phyloP scores from a whole-genome alignment of 2,888 invertebrate species.

The Acutogordius australiensis region DNA sequence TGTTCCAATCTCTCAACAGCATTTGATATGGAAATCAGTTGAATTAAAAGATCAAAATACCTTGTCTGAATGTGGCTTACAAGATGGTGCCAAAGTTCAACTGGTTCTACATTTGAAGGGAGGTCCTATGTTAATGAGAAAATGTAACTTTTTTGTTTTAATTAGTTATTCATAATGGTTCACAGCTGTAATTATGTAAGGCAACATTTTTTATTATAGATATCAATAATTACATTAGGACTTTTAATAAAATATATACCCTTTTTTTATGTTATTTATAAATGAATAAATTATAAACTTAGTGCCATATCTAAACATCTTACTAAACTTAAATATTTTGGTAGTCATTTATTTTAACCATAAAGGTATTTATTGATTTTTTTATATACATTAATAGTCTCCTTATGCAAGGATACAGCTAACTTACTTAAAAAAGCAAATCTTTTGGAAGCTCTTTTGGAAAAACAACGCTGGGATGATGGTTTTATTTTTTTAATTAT shows the following conservation, averaged over 20 bases:
- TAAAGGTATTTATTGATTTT: not conserved
- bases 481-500: no score
- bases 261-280: no score
- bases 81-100: not conserved
- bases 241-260: no score
- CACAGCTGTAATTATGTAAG: no score
- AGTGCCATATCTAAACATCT: no score
- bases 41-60: not conserved
- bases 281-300: no score
- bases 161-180: no score
- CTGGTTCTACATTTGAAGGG: conserved; percentile 1
- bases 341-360: no score
- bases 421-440: not conserved
- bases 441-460: not conserved
- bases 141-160: conserved; percentile 2
- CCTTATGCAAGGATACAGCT: not conserved
- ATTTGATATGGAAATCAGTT: conserved; percentile 2
- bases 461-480: not conserved
- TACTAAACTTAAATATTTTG: no score
- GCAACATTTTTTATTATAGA: no score
- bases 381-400: not conserved
- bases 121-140: conserved; percentile 1
- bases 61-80: not conserved
- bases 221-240: no score
- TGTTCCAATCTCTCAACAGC: conserved; percentile 2